These are phyloP conservation scores for Dolichoris vasculosae DNA, from an alignment of 1,140 invertebrate species.

Conservation along the genomic window DNA sequence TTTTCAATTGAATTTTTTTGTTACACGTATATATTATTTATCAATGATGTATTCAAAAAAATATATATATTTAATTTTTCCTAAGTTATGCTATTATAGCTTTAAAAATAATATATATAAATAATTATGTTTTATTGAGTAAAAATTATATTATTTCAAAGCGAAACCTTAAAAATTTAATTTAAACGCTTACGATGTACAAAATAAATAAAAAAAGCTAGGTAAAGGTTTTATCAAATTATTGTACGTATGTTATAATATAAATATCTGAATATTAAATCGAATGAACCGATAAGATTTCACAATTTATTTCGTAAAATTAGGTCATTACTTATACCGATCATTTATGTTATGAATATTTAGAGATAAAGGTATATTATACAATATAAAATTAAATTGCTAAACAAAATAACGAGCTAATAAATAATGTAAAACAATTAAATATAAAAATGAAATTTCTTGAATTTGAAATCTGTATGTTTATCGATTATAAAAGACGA, in stretches of 20 bases:
- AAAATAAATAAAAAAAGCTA: neutral
- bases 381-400: slow-evolving; percentile 17
- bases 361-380: slow-evolving; percentile 33
- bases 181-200: no score
- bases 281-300: slow-evolving; percentile 31
- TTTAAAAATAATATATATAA: no score
- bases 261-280: slow-evolving; percentile 16
- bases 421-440: slow-evolving; percentile 35
- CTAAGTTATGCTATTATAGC: no score
- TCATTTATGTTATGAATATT: slow-evolving; percentile 12
- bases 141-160: no score
- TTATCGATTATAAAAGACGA: slow-evolving; percentile 41
- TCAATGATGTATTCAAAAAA: no score
- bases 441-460: neutral
- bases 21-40: no score
- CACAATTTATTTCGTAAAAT: slow-evolving; percentile 27
- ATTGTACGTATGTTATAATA: neutral
- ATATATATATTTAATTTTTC: no score
- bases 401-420: slow-evolving; percentile 35
- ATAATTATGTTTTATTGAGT: no score
- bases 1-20: no score
- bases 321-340: no score
- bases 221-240: neutral
- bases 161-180: no score
- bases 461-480: slow-evolving; percentile 38